A percentile compares a stretch with the other conserved stretches of the same genome.
These are phyloP conservation scores for Aplochiton taeniatus DNA, from an alignment of 2,797 vertebrate species.

Conservation along the genomic window DNA sequence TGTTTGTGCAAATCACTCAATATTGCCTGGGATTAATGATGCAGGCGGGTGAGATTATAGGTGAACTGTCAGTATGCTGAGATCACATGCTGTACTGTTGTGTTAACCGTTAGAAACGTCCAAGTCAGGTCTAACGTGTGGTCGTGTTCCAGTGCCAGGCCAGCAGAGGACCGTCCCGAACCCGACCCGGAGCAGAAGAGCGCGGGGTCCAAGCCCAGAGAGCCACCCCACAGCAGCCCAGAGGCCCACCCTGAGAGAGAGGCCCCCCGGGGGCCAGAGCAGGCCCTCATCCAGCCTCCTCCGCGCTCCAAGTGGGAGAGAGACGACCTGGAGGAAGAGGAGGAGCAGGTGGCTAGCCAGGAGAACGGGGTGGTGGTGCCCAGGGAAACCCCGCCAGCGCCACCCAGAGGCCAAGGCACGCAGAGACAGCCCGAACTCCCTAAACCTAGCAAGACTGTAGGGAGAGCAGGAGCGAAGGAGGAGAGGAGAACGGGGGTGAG, in stretches of 20 bases:
- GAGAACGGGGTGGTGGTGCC: slow-evolving; percentile 40
- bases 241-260: slow-evolving; percentile 6
- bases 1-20: too few relatives aligned
- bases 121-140: not conserved
- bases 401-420: slow-evolving; percentile 70
- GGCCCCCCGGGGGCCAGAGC: slow-evolving; percentile 22
- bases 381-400: slow-evolving; percentile 62
- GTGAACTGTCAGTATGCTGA: too few relatives aligned
- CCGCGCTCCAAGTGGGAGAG: slow-evolving; percentile 75
- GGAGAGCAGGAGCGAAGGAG: slow-evolving; percentile 31
- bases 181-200: slow-evolving; percentile 45
- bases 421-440: slow-evolving; percentile 73
- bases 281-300: slow-evolving; percentile 66
- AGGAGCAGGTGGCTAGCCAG: slow-evolving; percentile 44
- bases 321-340: slow-evolving; percentile 70
- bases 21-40: too few relatives aligned
- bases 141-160: slow-evolving; percentile 30
- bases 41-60: too few relatives aligned
- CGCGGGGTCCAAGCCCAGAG: slow-evolving; percentile 29
- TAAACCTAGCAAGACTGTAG: slow-evolving; percentile 58
- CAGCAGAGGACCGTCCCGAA: slow-evolving; percentile 38
- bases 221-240: slow-evolving; percentile 20
- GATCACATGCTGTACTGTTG: not conserved
- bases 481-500: slow-evolving; percentile 45
- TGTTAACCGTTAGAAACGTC: not conserved